Evolutionary conservation across 2,888 invertebrate species (phyloP).

Genomic region (Athrips mouffetella): DNA sequence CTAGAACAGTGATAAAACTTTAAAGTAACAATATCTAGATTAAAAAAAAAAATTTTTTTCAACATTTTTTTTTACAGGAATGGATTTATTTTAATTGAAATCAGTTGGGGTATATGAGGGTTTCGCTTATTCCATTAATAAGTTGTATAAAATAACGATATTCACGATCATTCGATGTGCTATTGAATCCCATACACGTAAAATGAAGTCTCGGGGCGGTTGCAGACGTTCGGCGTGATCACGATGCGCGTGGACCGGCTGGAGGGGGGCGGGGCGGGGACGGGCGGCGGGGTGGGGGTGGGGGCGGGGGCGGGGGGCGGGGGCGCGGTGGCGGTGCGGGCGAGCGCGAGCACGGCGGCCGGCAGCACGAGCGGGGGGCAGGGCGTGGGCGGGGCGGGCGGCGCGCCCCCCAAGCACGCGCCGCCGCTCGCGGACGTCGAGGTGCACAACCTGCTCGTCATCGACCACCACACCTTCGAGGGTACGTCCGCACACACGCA

Average conservation of each 20-base stretch:
- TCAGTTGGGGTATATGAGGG: too few relatives aligned
- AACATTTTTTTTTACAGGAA: too few relatives aligned
- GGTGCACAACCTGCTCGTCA: slow-evolving; percentile 91
- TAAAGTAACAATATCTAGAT: too few relatives aligned
- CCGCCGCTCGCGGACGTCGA: slow-evolving; percentile 91
- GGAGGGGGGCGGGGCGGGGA: slow-evolving; percentile 80
- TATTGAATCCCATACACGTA: too few relatives aligned
- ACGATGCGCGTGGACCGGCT: slow-evolving; percentile 93
- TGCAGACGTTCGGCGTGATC: slow-evolving; percentile 93
- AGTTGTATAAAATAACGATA: too few relatives aligned
- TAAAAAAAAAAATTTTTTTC: too few relatives aligned
- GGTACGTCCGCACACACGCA: slow-evolving; percentile 85
- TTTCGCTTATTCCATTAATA: neutral
- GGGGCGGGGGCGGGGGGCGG: slow-evolving; percentile 31
- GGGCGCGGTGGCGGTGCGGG: slow-evolving; percentile 32
- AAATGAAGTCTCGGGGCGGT: too few relatives aligned
- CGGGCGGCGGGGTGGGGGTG: slow-evolving; percentile 50
- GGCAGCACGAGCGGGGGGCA: slow-evolving; percentile 40
- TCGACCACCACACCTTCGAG: slow-evolving; percentile 98
- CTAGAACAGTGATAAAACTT: too few relatives aligned
- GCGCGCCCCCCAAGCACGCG: slow-evolving; percentile 74
- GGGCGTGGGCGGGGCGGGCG: slow-evolving; percentile 43
- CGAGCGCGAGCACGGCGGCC: slow-evolving; percentile 53
- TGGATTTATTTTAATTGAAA: too few relatives aligned
- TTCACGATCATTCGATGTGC: too few relatives aligned